A percentile compares a stretch with the other conserved stretches of the same genome.
These are phyloP conservation scores for Drosophila paranaensis DNA, from an alignment of 2,888 invertebrate species.

Conservation along the genomic window DNA sequence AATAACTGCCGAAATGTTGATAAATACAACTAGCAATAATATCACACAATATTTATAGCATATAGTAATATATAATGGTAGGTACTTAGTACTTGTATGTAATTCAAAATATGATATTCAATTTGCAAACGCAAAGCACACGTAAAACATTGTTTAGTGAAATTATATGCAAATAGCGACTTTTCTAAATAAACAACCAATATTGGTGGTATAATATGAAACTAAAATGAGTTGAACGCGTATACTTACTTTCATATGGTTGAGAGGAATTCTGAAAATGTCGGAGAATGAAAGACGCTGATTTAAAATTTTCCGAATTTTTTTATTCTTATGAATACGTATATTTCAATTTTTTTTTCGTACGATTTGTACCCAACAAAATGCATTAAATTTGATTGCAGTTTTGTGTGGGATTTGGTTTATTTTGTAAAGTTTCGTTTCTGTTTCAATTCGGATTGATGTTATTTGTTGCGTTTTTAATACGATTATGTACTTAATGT, in stretches of 20 bases:
- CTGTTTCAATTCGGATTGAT: conserved; percentile 58
- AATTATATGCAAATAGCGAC: conserved; percentile 21
- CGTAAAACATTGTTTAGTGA: conserved; percentile 17
- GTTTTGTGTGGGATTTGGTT: conserved; percentile 35
- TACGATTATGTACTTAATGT: conserved; percentile 71
- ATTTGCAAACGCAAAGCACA: conserved; percentile 5
- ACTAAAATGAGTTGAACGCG: neutral
- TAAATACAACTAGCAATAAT: conserved; percentile 33
- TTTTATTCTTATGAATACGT: conserved; percentile 66
- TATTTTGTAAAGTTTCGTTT: conserved; percentile 37
- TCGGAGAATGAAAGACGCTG: conserved; percentile 38
- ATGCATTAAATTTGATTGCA: conserved; percentile 58
- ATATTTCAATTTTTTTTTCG: conserved; percentile 54
- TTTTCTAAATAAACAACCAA: conserved; percentile 28
- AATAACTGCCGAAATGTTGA: conserved; percentile 49
- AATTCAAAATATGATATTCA: conserved; percentile 19
- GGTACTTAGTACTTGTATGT: conserved; percentile 60
- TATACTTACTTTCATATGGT: conserved; percentile 4
- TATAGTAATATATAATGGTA: conserved; percentile 49
- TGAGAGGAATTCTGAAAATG: conserved; percentile 1
- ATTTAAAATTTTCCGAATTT: conserved; percentile 62
- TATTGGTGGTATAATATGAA: neutral
- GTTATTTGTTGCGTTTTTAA: conserved; percentile 43
- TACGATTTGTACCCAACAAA: conserved; percentile 56
- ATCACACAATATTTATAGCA: conserved; percentile 10